phyloP scores from a whole-genome alignment of 2,797 vertebrate species.

The Halcyon smyrnensis region DNA sequence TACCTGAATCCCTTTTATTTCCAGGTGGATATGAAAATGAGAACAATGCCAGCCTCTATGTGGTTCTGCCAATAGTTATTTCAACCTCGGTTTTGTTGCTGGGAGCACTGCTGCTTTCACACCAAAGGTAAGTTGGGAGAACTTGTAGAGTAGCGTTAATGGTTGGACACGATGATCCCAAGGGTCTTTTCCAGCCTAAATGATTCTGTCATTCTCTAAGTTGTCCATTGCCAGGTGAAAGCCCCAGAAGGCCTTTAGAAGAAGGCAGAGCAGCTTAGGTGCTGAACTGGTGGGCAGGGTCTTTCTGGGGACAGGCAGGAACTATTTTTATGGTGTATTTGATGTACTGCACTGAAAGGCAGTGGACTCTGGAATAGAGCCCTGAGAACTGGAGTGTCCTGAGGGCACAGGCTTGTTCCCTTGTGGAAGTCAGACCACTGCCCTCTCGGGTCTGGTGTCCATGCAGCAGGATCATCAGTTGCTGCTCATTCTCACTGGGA shows the following conservation, averaged over 20 bases:
- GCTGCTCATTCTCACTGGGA: neutral
- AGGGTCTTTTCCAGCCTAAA: no score
- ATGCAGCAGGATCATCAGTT: neutral
- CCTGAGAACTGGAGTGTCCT: neutral
- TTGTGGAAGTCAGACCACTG: neutral
- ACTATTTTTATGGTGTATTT: neutral
- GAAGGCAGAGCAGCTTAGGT: neutral
- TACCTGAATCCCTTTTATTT: conserved; percentile 51
- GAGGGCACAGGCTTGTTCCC: neutral
- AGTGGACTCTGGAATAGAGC: neutral
- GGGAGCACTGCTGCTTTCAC: conserved; percentile 85
- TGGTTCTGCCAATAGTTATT: conserved; percentile 86
- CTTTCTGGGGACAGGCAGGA: neutral
- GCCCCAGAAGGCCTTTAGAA: neutral
- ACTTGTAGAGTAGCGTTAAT: no score
- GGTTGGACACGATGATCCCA: no score
- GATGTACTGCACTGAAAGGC: neutral
- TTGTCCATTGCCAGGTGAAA: fast-evolving
- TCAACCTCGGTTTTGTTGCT: conserved; percentile 86
- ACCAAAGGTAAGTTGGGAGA: conserved; percentile 84
- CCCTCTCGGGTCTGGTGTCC: neutral
- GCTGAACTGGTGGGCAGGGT: neutral
- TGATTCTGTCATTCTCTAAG: no score
- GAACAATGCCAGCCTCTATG: conserved; percentile 79
- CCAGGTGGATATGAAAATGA: conserved; percentile 75